Base-by-base conservation (phyloP, 2,888 invertebrate genomes). In the Drosophila antonietae region DNA sequence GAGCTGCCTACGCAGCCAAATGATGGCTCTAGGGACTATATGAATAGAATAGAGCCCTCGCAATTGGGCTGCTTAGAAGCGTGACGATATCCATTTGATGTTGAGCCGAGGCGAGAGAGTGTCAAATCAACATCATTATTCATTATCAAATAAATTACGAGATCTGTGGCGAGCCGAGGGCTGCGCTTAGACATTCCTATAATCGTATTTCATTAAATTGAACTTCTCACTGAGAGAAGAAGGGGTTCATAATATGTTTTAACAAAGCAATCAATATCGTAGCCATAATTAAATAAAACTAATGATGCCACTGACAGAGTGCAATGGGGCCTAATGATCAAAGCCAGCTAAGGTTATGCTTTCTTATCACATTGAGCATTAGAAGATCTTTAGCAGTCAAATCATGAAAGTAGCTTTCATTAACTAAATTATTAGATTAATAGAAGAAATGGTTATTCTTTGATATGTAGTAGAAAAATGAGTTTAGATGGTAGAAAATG, bases 111-210 rank as follows among this genome's bases (percentile, higher is more conserved):
- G 9, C 35, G 20, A 33, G 68, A 76, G 73, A 86, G 83, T 86
- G 85, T 90, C 85, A 86, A 86, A 87, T 90, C 90, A 81, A 79
- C 86, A 89, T 87, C 86, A 87, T 87, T 87, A 87, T 85, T 87
- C 90, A 87, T 89, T 88, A 90, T 80, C 88, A 88, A 88, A 90
- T 89, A 88, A 70, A 89, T 82, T 68, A 53, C 76, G 68, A 71
- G 78, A 78, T 68, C 81, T 80, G 90, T 75, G 89, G 84, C 80
- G 49, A 72, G 63, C 69, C 63, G 66, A 72, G 51, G 12, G 14
- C 35, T 35, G 3, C 14, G 52, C 20, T 35, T 3, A 8, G 52
- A 8, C 18, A 33, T 61, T 65, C 61, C 68, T 57, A 64, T 67
- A n/a, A 8, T 49, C 49, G 31, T 62, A 68, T 66, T 63, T 41